phyloP scores from a whole-genome alignment of 2,797 vertebrate species.

The Squalus acanthias region DNA sequence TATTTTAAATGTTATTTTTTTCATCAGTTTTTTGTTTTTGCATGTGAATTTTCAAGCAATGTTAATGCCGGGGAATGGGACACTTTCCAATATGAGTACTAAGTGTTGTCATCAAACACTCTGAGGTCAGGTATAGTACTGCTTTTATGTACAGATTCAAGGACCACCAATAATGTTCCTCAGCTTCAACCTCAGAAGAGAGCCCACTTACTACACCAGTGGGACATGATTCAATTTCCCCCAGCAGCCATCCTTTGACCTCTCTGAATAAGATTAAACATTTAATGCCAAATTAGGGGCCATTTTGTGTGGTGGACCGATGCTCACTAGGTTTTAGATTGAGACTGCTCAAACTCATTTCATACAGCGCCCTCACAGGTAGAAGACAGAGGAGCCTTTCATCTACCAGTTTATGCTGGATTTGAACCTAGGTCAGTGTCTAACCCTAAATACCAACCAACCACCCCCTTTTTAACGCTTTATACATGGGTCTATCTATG shows the following conservation, averaged over 20 bases:
- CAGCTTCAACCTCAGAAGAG: neutral
- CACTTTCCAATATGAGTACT: neutral
- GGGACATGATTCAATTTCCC: neutral
- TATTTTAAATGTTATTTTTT: conserved; percentile 10
- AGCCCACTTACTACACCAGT: neutral
- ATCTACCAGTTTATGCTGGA: neutral
- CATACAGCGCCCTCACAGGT: no score
- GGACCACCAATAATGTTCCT: neutral
- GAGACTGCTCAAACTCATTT: neutral
- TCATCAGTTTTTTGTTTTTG: neutral
- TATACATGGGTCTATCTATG: neutral
- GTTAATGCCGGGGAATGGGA: neutral
- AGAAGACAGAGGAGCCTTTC: neutral
- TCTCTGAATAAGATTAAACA: neutral
- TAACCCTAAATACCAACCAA: neutral
- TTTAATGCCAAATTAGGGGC: neutral
- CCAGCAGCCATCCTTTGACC: neutral
- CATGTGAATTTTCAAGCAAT: neutral
- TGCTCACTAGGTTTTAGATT: neutral
- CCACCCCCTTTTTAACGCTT: neutral
- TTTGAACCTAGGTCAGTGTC: neutral
- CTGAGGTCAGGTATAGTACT: neutral
- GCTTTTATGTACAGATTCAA: neutral
- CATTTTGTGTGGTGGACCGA: neutral
- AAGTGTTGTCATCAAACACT: neutral